Evolutionary conservation across 2,113 vertebrate genomes (phyloP).

Genomic region (Setophaga petechia): DNA sequence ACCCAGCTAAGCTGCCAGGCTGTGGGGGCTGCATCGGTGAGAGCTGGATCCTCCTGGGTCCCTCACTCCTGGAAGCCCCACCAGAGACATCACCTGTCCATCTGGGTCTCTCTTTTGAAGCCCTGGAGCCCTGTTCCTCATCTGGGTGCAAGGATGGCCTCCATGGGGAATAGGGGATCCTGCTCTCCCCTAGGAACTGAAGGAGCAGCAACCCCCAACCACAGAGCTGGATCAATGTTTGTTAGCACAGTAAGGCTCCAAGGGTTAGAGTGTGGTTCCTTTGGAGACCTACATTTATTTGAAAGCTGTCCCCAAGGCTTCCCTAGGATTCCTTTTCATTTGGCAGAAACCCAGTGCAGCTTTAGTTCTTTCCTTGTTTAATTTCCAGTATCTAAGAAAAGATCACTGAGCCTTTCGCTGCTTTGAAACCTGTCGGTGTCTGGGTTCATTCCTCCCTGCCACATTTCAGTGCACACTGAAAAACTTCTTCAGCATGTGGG

Average conservation of each 20-base stretch:
- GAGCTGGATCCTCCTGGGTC: background rate
- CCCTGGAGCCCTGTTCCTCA: background rate
- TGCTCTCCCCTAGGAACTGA: background rate
- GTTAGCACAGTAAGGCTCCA: background rate
- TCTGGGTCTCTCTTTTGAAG: background rate
- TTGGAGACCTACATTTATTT: constrained; percentile 18
- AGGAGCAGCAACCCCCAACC: rapidly evolving
- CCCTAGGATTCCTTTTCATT: constrained; percentile 1
- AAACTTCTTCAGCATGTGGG: background rate
- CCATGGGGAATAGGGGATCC: background rate
- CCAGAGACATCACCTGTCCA: rapidly evolving
- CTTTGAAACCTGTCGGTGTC: constrained; percentile 31
- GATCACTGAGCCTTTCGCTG: constrained; percentile 7
- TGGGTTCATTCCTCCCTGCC: background rate
- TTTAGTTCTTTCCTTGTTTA: constrained; percentile 4
- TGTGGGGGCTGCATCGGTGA: rapidly evolving
- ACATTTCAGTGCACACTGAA: background rate
- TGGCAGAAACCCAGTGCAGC: background rate
- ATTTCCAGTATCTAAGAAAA: constrained; percentile 28
- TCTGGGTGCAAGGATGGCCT: background rate
- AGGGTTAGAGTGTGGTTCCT: background rate
- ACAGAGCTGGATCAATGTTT: background rate
- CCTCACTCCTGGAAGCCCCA: background rate
- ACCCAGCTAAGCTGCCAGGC: background rate
- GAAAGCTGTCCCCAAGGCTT: constrained; percentile 12